phyloP scores from a whole-genome alignment of 2,113 vertebrate genomes.

The rat (Rattus norvegicus) region GRCr8 NC_086038.1:5381501-5382000 shows the following conservation, averaged over 20 bases:
- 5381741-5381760: not conserved
- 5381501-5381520: not conserved
- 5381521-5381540: no score
- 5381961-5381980: not conserved
- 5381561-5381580: fast-evolving
- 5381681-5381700: not conserved
- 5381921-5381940: not conserved
- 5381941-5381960: not conserved
- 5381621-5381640: not conserved
- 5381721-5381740: not conserved
- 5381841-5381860: not conserved
- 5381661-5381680: not conserved
- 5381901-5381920: not conserved
- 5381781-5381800: slow-evolving; percentile 7
- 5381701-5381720: not conserved
- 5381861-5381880: not conserved
- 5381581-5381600: not conserved
- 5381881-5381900: fast-evolving
- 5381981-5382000: fast-evolving
- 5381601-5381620: not conserved
- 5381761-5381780: not conserved
- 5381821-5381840: not conserved
- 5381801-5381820: not conserved
- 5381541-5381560: not conserved
- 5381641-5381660: fast-evolving